Base-by-base conservation (phyloP, 64 coral and sea anemone species). In the Montipora foliosa region DNA sequence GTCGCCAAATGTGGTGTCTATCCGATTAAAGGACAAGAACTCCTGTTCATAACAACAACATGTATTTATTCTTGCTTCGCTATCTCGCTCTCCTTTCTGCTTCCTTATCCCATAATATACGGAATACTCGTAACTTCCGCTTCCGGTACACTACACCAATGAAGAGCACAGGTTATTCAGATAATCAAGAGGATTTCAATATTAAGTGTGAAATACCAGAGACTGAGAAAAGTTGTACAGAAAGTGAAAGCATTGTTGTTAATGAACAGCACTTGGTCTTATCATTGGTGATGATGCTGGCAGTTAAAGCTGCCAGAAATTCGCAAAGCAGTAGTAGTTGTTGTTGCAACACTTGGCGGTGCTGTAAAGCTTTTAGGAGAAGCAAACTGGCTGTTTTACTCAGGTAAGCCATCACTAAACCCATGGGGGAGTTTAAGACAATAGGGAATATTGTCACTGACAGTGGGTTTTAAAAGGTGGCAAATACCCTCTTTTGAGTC, bases 171-270 rank as follows among this genome's bases (percentile, higher is more conserved):
- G 45, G 13, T 45, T 64, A n/a, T 6, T 61, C 14, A 62, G 80
- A 82, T 24, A 64, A 45, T 66, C 80, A 82, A 82, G 80, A 82
- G 5, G 80, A 82, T 82, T 64, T 7, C 25, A 64, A 64, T 62
- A 44, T 29, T 29, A 0, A 82, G 55, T 7, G 20, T 16, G 21
- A 9, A 44, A 29, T 44, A 62, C 79, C 44, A 55, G 62, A 8
- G n/a, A 59, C 44, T 85, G 82, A 85, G 7, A 71, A 67, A 7
- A 44, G 59, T 67, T 17, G 62, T 11, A 11, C 44, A 49, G 16
- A 85, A 29, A 29, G 29, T 29, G 29, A 29, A 29, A 29, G 29
- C 29, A 0, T 29, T 25, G 24, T 25, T 25, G 24, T 25, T 25
- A 25, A 22, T 22, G 22, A 22, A 22, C 0, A 22, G 22, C 22